phyloP scores from a whole-genome alignment of 2,113 vertebrate species.

The Hippopotamus amphibius region DNA sequence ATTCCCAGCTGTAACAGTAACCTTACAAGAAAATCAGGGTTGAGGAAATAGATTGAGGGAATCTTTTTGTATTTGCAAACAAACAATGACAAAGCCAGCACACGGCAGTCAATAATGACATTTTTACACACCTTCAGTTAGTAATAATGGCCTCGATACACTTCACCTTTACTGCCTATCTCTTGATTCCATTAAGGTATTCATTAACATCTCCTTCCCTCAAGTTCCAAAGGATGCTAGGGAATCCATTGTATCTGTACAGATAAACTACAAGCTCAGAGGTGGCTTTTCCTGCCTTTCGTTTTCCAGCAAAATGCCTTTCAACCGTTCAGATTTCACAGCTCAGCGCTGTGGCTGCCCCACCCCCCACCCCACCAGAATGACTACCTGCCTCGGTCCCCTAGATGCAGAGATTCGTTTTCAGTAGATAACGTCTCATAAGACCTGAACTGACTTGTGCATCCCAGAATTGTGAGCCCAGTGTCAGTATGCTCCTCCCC shows the following conservation, averaged over 20 bases:
- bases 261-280: neutral
- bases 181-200: neutral
- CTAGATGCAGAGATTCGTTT: neutral
- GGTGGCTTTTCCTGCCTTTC: neutral
- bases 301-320: slow-evolving; percentile 5
- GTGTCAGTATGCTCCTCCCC: rapidly evolving
- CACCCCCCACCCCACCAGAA: neutral
- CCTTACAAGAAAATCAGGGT: neutral
- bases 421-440: neutral
- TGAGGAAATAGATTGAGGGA: neutral
- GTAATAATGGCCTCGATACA: neutral
- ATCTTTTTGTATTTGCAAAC: slow-evolving; percentile 16
- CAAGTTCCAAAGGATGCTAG: neutral
- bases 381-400: neutral
- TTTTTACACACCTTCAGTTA: slow-evolving; percentile 33
- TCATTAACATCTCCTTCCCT: slow-evolving; percentile 5
- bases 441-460: neutral
- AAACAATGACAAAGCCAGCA: neutral
- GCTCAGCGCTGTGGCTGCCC: neutral
- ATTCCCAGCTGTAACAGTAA: neutral
- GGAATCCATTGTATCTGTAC: neutral
- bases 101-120: neutral
- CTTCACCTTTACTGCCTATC: neutral
- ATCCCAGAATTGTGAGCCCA: neutral
- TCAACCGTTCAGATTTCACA: neutral